Conservation (phyloP, 2,797 vertebrate genomes). For the Clarias platycephalus region DNA sequence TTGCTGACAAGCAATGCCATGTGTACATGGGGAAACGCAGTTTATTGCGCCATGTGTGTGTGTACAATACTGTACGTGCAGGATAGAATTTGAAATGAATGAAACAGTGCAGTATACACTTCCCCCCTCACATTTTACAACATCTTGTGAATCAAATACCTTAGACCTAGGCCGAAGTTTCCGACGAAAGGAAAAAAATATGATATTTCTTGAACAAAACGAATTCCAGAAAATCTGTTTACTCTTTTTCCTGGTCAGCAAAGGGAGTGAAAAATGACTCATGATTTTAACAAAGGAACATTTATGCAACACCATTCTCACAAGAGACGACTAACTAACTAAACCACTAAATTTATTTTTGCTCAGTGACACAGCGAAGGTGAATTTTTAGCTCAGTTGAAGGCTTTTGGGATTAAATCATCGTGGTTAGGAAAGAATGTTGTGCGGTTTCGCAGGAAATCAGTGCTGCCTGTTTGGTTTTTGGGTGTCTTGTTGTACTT, state of each 20-base stretch:
- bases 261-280: not conserved
- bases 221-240: constrained; percentile 6
- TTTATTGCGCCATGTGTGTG: not conserved
- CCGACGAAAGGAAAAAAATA: not conserved
- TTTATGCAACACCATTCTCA: constrained; percentile 2
- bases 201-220: not conserved
- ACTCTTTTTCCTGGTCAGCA: not conserved
- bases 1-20: not conserved
- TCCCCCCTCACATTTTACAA: not conserved
- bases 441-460: constrained; percentile 1
- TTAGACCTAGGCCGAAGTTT: not conserved
- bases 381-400: not conserved
- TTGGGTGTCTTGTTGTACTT: not conserved
- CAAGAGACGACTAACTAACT: not conserved
- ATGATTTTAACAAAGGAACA: not conserved
- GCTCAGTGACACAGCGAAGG: not conserved
- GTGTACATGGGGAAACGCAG: not conserved
- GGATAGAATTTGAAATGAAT: not conserved
- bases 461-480: not conserved
- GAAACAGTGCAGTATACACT: constrained; percentile 3
- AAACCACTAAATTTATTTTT: constrained; percentile 19
- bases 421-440: constrained; percentile 8
- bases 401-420: not conserved
- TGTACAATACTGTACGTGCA: not conserved
- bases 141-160: constrained; percentile 25